A percentile compares a stretch with the other conserved stretches of the same genome.
These are phyloP conservation scores for Perca flavescens DNA, from an alignment of 2,113 vertebrate species.

Conservation along the genomic window DNA sequence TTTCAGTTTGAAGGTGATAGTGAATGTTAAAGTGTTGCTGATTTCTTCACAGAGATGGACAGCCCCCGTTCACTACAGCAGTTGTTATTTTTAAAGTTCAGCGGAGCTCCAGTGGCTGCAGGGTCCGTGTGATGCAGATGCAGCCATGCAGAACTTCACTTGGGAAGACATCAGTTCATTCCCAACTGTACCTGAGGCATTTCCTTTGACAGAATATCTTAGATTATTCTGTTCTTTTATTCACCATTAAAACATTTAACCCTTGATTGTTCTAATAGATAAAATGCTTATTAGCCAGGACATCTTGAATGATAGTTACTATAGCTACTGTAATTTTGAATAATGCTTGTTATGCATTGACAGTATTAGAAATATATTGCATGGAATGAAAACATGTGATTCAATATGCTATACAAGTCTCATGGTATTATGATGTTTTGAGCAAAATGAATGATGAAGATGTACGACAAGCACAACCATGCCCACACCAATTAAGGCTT, in stretches of 20 bases:
- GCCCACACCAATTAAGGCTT: background rate
- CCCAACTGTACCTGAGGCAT: conserved; percentile 54
- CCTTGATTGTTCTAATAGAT: conserved; percentile 18
- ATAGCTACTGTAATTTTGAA: background rate
- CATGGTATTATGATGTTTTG: background rate
- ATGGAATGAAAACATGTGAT: background rate
- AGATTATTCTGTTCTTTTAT: conserved; percentile 57
- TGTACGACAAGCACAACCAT: background rate
- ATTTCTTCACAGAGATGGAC: conserved; percentile 21
- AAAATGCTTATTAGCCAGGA: conserved; percentile 9
- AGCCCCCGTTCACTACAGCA: background rate
- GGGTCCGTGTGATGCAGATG: conserved; percentile 58
- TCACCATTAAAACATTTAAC: conserved; percentile 53
- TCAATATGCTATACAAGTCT: no score
- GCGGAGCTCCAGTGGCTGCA: conserved; percentile 55
- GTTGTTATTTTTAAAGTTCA: conserved; percentile 69
- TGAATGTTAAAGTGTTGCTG: background rate
- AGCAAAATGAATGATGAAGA: background rate
- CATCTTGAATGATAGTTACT: background rate
- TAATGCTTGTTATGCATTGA: background rate
- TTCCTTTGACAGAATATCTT: conserved; percentile 60
- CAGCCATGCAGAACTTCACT: conserved; percentile 66
- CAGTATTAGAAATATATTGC: background rate
- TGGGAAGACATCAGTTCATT: conserved; percentile 64
- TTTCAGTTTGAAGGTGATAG: conserved; percentile 12